Evolutionary conservation across 2,797 vertebrate species (phyloP).

Genomic region (Alfaro cultratus): DNA sequence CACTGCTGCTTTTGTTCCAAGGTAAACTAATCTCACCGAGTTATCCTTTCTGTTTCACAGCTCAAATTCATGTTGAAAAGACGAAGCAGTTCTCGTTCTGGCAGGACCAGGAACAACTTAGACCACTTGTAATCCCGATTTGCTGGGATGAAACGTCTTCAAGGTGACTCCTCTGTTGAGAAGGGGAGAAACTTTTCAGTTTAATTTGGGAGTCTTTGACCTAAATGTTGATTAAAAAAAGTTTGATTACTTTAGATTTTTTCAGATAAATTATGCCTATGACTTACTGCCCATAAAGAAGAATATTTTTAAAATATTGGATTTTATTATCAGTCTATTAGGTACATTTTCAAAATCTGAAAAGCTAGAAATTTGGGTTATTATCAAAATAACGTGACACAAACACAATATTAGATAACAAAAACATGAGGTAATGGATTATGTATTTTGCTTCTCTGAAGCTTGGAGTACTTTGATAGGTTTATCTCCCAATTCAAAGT

Average conservation of each 20-base stretch:
- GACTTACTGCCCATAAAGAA: conserved; percentile 1
- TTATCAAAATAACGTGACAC: background rate
- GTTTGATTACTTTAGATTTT: conserved; percentile 18
- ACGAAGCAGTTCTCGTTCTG: conserved; percentile 80
- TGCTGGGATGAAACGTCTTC: conserved; percentile 50
- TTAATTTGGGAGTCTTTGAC: conserved; percentile 51
- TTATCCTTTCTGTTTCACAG: conserved; percentile 57
- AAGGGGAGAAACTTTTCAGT: conserved; percentile 61
- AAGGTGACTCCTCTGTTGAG: conserved; percentile 57
- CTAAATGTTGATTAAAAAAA: conserved; percentile 17
- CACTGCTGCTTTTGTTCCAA: background rate
- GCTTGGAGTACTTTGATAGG: conserved; percentile 3
- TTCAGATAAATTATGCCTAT: background rate
- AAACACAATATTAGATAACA: background rate
- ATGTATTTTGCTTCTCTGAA: background rate
- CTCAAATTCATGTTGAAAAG: conserved; percentile 86
- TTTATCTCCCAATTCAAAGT: conserved; percentile 55
- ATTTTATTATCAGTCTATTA: background rate
- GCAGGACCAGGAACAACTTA: conserved; percentile 80
- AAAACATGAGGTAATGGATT: background rate
- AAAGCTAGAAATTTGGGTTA: background rate
- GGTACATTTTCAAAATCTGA: background rate
- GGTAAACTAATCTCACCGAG: background rate
- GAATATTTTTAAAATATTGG: conserved; percentile 18
- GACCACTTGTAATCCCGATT: conserved; percentile 72